These are phyloP conservation scores for Mya arenaria DNA, from an alignment of 1,140 invertebrate genomes.

Conservation along the genomic window DNA sequence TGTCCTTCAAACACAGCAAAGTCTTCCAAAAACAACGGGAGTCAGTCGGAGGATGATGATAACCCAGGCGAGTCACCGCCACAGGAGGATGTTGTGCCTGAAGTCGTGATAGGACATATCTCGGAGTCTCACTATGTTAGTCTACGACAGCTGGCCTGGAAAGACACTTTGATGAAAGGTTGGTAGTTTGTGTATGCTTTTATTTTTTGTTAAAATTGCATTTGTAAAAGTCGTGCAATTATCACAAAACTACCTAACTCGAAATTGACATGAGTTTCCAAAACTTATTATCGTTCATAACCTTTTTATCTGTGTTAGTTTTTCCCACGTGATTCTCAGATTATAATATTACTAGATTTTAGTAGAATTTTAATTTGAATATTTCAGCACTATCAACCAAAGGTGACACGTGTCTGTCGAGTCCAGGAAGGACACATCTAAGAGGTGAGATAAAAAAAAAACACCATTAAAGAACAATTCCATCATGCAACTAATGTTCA, in stretches of 20 bases:
- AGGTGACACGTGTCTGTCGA: too few relatives aligned
- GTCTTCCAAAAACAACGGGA: not conserved
- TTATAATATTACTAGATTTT: too few relatives aligned
- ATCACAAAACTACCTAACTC: not conserved
- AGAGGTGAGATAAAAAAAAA: too few relatives aligned
- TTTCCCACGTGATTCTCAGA: too few relatives aligned
- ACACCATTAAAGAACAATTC: too few relatives aligned
- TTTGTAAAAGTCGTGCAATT: not conserved
- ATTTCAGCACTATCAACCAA: too few relatives aligned
- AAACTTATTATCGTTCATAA: not conserved
- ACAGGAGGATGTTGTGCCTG: not conserved
- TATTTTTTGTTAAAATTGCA: not conserved
- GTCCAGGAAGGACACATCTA: too few relatives aligned
- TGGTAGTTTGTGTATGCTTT: not conserved
- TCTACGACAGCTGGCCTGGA: not conserved
- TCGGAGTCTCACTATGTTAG: constrained; percentile 27
- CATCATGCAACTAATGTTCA: too few relatives aligned
- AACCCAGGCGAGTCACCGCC: not conserved
- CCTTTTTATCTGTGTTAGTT: not conserved
- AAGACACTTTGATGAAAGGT: not conserved
- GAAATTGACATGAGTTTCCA: not conserved
- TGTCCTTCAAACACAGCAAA: not conserved
- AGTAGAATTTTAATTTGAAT: too few relatives aligned
- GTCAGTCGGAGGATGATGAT: not conserved
- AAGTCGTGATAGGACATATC: constrained; percentile 9